Percentiles rank a stretch among this genome's conserved stretches.
Conservation (phyloP, 2,113 vertebrate species). For the Falcunculus frontatus region DNA sequence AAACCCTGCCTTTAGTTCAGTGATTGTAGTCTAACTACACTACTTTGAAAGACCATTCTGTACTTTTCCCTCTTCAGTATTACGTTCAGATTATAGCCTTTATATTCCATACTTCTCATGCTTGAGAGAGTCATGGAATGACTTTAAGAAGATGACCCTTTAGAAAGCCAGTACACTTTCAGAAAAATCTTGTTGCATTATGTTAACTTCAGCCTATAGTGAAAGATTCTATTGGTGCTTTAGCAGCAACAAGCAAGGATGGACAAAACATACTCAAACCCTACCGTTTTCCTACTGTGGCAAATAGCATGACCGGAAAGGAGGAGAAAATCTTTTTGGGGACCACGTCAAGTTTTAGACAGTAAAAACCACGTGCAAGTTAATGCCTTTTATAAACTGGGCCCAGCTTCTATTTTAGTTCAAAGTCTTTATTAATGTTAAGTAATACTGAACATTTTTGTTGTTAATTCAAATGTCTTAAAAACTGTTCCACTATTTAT, state of each 20-base stretch:
- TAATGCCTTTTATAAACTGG: background rate
- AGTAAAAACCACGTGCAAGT: background rate
- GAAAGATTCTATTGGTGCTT: background rate
- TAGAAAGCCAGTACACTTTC: background rate
- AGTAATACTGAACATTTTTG: background rate
- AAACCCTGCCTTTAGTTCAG: background rate
- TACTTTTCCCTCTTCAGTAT: background rate
- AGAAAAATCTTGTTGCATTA: background rate
- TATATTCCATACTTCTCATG: background rate
- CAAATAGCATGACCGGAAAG: background rate
- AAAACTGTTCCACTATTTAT: background rate
- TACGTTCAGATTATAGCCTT: conserved; percentile 7
- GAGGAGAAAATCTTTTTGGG: background rate
- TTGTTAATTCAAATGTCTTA: background rate
- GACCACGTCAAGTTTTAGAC: background rate
- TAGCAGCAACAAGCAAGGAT: background rate
- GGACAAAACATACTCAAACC: background rate
- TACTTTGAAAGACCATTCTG: background rate
- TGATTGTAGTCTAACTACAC: background rate
- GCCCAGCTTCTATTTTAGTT: background rate
- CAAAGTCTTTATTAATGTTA: background rate
- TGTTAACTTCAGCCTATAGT: background rate
- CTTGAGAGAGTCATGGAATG: conserved; percentile 8
- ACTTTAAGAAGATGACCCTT: conserved; percentile 46
- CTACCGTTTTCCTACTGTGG: background rate